These are phyloP conservation scores for Yoshiicerus persimilis DNA, from an alignment of 1,140 invertebrate species.

Conservation along the genomic window DNA sequence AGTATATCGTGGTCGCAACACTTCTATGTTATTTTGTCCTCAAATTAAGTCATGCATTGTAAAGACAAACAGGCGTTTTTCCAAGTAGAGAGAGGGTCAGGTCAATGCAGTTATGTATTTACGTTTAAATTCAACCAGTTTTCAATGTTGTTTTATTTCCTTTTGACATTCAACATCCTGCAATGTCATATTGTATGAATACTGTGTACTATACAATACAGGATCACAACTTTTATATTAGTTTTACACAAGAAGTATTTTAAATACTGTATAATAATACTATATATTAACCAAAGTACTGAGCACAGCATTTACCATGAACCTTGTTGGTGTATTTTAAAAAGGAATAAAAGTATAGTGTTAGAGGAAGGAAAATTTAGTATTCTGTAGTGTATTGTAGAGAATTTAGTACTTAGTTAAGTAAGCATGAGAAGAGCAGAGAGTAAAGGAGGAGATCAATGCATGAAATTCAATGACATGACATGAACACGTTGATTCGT, in stretches of 20 bases:
- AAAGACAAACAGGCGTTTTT: not conserved
- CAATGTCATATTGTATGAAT: not conserved
- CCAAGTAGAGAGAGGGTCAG: not conserved
- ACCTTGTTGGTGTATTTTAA: no score
- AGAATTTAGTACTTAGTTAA: not conserved
- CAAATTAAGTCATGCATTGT: not conserved
- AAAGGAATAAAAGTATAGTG: no score
- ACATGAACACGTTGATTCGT: not conserved
- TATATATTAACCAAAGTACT: no score
- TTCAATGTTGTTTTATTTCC: conserved; percentile 1
- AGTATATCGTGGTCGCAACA: not conserved
- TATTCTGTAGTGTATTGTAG: not conserved
- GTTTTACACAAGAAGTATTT: no score
- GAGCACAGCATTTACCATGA: no score
- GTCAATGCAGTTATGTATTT: not conserved
- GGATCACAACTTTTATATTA: no score
- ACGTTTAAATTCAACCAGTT: conserved; percentile 5
- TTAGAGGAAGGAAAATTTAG: no score
- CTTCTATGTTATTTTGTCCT: not conserved
- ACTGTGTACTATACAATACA: not conserved
- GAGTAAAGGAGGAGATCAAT: not conserved
- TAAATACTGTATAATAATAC: no score
- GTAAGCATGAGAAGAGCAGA: not conserved
- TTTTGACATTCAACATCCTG: not conserved
- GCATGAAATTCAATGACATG: not conserved